Evolutionary conservation across 2,888 invertebrate genomes (phyloP), one percentile per base, ranked within the genome.

Genomic region (Trissolcus brochymenae): DNA sequence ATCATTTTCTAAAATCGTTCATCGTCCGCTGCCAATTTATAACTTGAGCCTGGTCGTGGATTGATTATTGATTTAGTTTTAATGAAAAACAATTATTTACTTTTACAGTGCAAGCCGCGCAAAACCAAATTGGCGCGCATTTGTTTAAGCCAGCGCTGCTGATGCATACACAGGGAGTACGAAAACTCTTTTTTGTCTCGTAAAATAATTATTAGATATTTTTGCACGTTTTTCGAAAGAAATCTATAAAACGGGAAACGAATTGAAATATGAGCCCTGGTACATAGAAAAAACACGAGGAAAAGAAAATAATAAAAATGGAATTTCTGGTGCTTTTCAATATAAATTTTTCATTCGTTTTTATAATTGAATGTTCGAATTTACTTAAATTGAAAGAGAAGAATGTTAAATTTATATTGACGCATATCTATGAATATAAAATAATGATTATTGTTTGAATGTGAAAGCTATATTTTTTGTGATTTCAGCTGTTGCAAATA

Each of bases 321-420:
- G 43, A 67, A 76, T 53, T 60, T 62, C 59, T 59, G 54, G 41
- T 53, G 67, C 67, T 72, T 72, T 19, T 72, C 66, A 50, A 72
- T 72, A 67, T 76, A 62, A 67, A 76, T 67, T 72, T 72, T 76
- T 72, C 76, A 76, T 72, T 64, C 55, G 49, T 54, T 72, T 76
- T 59, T 59, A 67, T 67, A 76, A 76, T 72, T 67, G 76, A 76
- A 76, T 72, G 57, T 72, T 64, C 76, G 67, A 72, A 76, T 72
- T 76, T 72, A 71, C 76, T 76, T 76, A 76, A 76, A 76, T 72
- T 67, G 67, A 76, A 72, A 72, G 76, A 61, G 76, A 70, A 76
- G 70, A 70, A 70, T 64, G 70, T 76, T 71, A 76, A 76, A 76
- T 78, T 74, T 74, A 78, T 67, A 71, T 71, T 57, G 66, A 74